phyloP scores from a whole-genome alignment of 2,797 vertebrate genomes.

The Falco cherrug region DNA sequence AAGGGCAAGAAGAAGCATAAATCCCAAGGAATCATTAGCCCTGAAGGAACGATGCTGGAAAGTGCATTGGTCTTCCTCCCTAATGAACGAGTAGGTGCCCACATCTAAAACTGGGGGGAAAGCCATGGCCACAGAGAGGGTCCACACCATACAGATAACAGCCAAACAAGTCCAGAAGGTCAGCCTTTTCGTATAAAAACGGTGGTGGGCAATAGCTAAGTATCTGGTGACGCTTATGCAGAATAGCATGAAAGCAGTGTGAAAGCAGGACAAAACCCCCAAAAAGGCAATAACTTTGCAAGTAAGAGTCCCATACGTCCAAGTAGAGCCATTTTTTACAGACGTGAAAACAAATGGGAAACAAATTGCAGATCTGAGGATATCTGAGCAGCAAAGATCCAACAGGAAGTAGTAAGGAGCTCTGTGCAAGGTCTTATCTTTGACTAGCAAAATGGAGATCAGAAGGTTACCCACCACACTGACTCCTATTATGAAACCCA shows the following conservation, averaged over 20 bases:
- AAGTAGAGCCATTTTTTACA: conserved; percentile 97
- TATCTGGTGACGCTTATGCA: conserved; percentile 98
- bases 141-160: conserved; percentile 99
- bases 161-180: conserved; percentile 99
- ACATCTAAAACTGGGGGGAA: conserved; percentile 98
- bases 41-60: conserved; percentile 99
- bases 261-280: conserved; percentile 98
- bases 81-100: conserved; percentile 98
- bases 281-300: conserved; percentile 99
- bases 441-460: conserved; percentile 99
- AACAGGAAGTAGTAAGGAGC: conserved; percentile 99
- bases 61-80: conserved; percentile 98
- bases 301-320: conserved; percentile 97
- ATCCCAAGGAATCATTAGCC: conserved; percentile 98
- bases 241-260: conserved; percentile 99
- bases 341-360: conserved; percentile 99
- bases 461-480: conserved; percentile 99
- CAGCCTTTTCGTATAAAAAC: conserved; percentile 98
- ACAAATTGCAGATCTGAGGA: conserved; percentile 98
- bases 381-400: conserved; percentile 98
- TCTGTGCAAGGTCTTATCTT: conserved; percentile 99
- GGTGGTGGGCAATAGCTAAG: conserved; percentile 98
- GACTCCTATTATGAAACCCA: conserved; percentile 99
- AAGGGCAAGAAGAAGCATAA: conserved; percentile 98
- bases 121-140: conserved; percentile 98